A percentile compares a stretch with the other conserved stretches of the same genome.
phyloP scores from a whole-genome alignment of 2,113 vertebrate species.

The Siphamia tubifer region DNA sequence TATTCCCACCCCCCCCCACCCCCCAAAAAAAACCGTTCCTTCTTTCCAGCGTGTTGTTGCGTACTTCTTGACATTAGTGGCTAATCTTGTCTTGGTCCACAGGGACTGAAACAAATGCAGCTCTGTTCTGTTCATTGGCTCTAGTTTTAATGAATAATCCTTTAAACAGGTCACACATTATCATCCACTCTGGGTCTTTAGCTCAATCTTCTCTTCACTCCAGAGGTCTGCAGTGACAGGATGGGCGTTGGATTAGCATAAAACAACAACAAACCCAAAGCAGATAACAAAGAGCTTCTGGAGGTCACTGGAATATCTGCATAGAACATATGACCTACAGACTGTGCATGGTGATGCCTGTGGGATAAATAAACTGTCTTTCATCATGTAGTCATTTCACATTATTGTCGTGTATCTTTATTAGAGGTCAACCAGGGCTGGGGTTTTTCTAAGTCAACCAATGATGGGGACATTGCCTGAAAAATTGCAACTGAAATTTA shows the following conservation, averaged over 20 bases:
- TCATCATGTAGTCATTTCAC: neutral
- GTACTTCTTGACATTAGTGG: slow-evolving; percentile 4
- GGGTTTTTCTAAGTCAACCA: too few species aligned
- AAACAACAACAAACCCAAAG: slow-evolving; percentile 19
- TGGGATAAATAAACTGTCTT: slow-evolving; percentile 5
- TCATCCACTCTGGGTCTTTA: neutral
- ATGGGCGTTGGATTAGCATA: slow-evolving; percentile 34
- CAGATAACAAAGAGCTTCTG: too few species aligned
- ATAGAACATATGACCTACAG: neutral
- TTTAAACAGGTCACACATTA: slow-evolving; percentile 34
- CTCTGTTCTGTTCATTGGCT: neutral
- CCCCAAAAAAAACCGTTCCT: neutral
- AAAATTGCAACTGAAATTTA: too few species aligned
- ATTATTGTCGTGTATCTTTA: neutral
- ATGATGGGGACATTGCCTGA: too few species aligned
- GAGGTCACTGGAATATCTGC: too few species aligned
- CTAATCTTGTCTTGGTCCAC: neutral
- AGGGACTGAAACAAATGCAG: neutral
- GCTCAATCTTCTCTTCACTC: slow-evolving; percentile 10
- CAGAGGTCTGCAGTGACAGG: slow-evolving; percentile 40
- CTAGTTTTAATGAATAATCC: slow-evolving; percentile 24
- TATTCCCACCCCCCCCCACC: neutral
- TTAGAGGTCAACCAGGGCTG: too few species aligned
- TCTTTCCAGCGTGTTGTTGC: neutral
- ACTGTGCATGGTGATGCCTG: slow-evolving; percentile 8